Evolutionary conservation across 2,888 invertebrate genomes (phyloP), one percentile per base, ranked within the genome.

Genomic region (Gasteruption jaculator): DNA sequence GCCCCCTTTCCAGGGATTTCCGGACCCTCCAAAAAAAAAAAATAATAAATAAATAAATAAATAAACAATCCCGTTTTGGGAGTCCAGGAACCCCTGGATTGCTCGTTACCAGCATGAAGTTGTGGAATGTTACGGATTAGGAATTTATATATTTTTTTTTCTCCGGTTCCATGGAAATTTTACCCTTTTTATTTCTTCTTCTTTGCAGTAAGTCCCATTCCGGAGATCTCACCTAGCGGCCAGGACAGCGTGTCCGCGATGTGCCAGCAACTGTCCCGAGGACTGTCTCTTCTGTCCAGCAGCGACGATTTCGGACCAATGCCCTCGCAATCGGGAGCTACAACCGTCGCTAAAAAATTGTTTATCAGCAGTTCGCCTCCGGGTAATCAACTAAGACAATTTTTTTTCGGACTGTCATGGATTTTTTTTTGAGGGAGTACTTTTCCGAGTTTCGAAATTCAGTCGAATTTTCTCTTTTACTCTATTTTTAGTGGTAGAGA

Each of bases 251-350:
- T 86, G 39, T 79, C 84, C 47, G 85, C 84, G 58, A 84, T 88
- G 83, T 88, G 87, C 73, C 87, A 85, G 70, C 85, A 86, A 69
- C 75, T 86, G 54, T 82, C 85, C 30, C 81, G 81, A 59, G 86
- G 84, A 16, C 77, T 89, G 47, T 85, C 85, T 38, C 80, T 88
- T 41, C 78, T 90, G 46, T 79, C 81, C 5, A 80, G 80, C 49
- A 74, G 72, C 63, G 78, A 78, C 49, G 76, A 78, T 57, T 67
- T 63, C 38, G 65, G 60, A 39, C 65, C 65, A 35, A 43, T 58
- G 12, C 58, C 62, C 19, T 49, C 59, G 2, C 60, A 61, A 24
- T 45, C 56, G 14, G 48, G 49, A 4, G 43, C 58, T 1, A 58
- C 53, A 42, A 49, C 58, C 2, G 55, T 64, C 6, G 56, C 61